phyloP scores from a whole-genome alignment of 2,113 vertebrate genomes.

The Vireo altiloquus region DNA sequence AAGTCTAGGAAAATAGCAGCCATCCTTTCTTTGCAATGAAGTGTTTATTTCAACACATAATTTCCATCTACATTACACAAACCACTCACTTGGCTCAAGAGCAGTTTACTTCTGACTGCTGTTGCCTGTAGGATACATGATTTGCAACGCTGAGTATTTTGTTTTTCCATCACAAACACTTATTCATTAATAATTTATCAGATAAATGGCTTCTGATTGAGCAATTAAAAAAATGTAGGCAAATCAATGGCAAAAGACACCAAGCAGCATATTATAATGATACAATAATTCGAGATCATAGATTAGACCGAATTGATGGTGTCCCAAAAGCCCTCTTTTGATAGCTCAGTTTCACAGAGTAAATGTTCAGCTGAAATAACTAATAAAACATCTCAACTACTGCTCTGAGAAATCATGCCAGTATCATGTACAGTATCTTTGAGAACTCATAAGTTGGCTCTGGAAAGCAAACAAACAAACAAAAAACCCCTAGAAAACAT shows the following conservation, averaged over 20 bases:
- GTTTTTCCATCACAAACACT: slow-evolving; percentile 8
- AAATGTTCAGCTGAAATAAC: slow-evolving; percentile 7
- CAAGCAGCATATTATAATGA: not conserved
- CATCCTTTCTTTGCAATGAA: not conserved
- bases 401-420: not conserved
- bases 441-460: not conserved
- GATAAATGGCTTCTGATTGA: slow-evolving; percentile 45
- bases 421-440: not conserved
- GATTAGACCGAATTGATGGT: not conserved
- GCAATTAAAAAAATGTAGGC: not conserved
- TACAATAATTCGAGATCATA: not conserved
- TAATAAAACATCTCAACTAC: not conserved
- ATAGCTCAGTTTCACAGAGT: slow-evolving; percentile 2
- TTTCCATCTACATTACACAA: not conserved
- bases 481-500: not conserved
- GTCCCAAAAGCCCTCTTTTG: slow-evolving; percentile 20
- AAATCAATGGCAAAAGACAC: slow-evolving; percentile 24
- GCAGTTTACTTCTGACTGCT: not conserved
- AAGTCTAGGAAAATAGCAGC: not conserved
- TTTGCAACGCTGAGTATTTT: not conserved
- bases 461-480: not conserved
- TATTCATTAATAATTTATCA: slow-evolving; percentile 51
- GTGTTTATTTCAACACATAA: not conserved
- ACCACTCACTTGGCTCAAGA: not conserved
- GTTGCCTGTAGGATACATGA: not conserved